These are phyloP conservation scores for Caenorhabditis zanzibari DNA, from an alignment of 2,888 invertebrate genomes.

Conservation along the genomic window DNA sequence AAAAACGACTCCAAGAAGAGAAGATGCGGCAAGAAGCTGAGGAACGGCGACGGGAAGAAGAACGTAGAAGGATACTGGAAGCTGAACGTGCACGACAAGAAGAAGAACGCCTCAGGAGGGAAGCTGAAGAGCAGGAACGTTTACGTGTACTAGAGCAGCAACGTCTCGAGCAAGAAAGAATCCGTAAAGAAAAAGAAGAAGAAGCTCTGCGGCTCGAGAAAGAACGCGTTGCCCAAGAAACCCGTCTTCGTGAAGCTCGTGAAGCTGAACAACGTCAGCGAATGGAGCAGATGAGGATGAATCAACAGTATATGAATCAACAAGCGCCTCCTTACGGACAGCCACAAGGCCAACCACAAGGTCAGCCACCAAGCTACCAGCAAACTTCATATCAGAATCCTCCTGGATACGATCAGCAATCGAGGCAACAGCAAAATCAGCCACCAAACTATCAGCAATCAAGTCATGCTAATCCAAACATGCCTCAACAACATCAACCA, in stretches of 20 bases:
- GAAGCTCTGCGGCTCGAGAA: neutral
- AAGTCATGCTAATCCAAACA: conserved; percentile 24
- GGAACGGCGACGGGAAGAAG: conserved; percentile 4
- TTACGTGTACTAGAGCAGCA: neutral
- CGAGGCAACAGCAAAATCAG: conserved; percentile 26
- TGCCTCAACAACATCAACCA: conserved; percentile 31
- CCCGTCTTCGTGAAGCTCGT: conserved; percentile 3
- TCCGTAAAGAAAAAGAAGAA: conserved; percentile 11
- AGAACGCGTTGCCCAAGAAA: conserved; percentile 17
- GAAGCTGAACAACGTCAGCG: conserved; percentile 25
- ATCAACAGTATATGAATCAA: conserved; percentile 50
- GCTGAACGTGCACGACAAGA: neutral
- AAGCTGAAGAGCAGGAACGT: conserved; percentile 88
- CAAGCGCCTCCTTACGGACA: conserved; percentile 20
- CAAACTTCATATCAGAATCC: conserved; percentile 46
- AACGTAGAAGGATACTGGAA: neutral
- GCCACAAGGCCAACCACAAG: conserved; percentile 35
- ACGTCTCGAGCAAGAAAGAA: conserved; percentile 37
- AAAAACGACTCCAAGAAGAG: neutral
- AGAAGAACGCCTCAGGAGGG: conserved; percentile 87
- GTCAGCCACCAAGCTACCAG: conserved; percentile 50
- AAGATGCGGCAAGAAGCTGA: neutral
- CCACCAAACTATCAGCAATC: conserved; percentile 47
- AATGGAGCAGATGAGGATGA: conserved; percentile 27
- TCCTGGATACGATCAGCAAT: conserved; percentile 18